Evolutionary conservation across 2,797 vertebrate species (phyloP), one percentile per base, ranked within the genome.

Genomic region (Benthosema pterotum): DNA sequence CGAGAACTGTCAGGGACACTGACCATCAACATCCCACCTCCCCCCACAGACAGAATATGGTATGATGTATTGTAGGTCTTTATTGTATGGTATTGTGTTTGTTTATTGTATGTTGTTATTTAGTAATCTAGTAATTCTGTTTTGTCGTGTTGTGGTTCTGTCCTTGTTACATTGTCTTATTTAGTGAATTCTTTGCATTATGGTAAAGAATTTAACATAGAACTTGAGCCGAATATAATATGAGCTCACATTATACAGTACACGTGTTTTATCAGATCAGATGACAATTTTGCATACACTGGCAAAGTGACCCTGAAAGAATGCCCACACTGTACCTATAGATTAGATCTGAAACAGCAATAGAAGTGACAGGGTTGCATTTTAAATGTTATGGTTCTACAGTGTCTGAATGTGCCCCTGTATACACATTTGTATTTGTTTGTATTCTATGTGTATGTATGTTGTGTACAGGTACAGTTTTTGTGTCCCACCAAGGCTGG

Each of bases 21-120:
- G 77, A 87, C 92, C 0, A 63, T 96, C 78, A 97, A 96, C 74
- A 87, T 97, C 63, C 95, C 95, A 0, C 94, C 95, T 0, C 95
- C 95, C 0, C 95, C 94, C 0, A 96, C 95, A 0, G 94, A 97
- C 79, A 92, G 96, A 45, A 93, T 96, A 89, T 97, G 95, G 95
- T 95, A 93, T 7, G 72, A 68, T 57, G 3, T 42, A 22, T 42
- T 49, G n/a, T 11, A 57, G n/a, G 18, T 38, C 45, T 51, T 22
- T 18, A 38, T 38, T 38, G 7, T 38, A 38, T 8, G 7, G 1
- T 11, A 49, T 47, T 15, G 45, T 11, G 2, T 55, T 12, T n/a
- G 4, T 2, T 0, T 42, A 46, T 58, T 6, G 13, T 50, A 15
- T 15, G 18, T 11, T 32, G 28, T 32, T 12, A 11, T 7, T 12